phyloP scores from a whole-genome alignment of 2,888 invertebrate species.

The Bursaphelenchus okinawaensis region DNA sequence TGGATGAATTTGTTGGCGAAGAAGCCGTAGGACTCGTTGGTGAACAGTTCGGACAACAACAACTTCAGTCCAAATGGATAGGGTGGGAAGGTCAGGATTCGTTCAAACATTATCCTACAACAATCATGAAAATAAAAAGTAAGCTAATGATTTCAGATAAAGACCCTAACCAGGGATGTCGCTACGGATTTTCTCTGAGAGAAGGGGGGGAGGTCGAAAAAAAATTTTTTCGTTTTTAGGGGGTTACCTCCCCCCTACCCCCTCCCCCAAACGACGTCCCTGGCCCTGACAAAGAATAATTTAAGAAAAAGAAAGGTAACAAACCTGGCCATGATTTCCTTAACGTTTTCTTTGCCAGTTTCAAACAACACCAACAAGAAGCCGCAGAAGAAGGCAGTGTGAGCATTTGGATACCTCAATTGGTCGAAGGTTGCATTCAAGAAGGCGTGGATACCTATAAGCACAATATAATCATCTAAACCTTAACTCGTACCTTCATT shows the following conservation, averaged over 20 bases:
- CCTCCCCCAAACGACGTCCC: no score
- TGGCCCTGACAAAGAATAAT: no score
- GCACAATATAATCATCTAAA: background rate
- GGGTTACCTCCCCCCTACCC: no score
- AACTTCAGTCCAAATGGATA: slow-evolving; percentile 97
- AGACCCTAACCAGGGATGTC: no score
- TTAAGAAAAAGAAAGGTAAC: no score
- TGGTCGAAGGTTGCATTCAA: slow-evolving; percentile 1
- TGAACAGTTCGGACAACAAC: slow-evolving; percentile 94
- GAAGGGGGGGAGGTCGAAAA: no score
- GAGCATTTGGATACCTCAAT: slow-evolving; percentile 4
- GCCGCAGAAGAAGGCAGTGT: slow-evolving; percentile 1
- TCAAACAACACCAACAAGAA: background rate
- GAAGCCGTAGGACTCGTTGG: slow-evolving; percentile 93
- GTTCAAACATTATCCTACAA: slow-evolving; percentile 66
- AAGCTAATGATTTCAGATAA: no score
- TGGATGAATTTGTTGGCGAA: slow-evolving; percentile 98
- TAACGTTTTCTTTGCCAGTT: background rate
- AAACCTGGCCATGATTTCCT: background rate
- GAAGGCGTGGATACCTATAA: background rate
- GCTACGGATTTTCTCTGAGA: no score
- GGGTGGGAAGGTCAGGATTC: slow-evolving; percentile 90
- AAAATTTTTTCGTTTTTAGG: no score
- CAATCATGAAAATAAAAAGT: no score
- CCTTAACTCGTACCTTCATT: background rate